Base-by-base conservation (phyloP, 2,113 vertebrate species). In the Pelusios castaneus region DNA sequence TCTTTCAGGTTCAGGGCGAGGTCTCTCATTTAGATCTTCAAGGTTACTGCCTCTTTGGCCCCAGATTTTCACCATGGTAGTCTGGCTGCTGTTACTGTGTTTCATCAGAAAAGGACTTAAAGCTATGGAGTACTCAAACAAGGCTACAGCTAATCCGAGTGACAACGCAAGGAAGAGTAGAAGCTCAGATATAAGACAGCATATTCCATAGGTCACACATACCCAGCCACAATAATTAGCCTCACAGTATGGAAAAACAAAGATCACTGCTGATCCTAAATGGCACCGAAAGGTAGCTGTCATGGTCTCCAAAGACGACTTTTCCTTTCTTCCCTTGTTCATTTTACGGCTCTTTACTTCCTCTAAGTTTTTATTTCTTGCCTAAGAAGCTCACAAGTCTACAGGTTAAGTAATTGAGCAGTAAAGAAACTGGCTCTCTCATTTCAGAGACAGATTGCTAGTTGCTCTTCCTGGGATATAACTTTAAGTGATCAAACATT, bases 101-200 rank as follows among this genome's bases (percentile, higher is more conserved):
- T 63, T 17, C 0, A 90, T 79, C 27, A 93, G 60, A 77, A 93
- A 52, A 92, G 85, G 83, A 93, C 90, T 22, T 41, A 11, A 45
- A 91, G 89, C 80, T 8, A 92, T 10, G 73, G 85, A 12, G 67
- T 76, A 41, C 82, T 84, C 95, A 85, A 93, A 92, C 24, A 93
- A 87, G 91, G 75, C 43, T 70, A 55, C 87, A 52, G 63, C 6
- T 21, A 47, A 19, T 49, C 89, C 60, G 4, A 58, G 0, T 2
- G 58, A 43, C 45, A 73, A 93, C 38, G 8, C 5, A 54, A 80
- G 52, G 38, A 67, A 58, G 82, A 1, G 51, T 1, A 85, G 56
- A 22, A 55, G 21, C 54, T 10, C 85, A 86, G 67, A 52, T 19
- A 6, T 1, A 63, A 86, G 31, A 84, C 2, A 34, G 6, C 4